Evolutionary conservation across 2,113 vertebrate species (phyloP).

Genomic region (Oreocharis arfaki): DNA sequence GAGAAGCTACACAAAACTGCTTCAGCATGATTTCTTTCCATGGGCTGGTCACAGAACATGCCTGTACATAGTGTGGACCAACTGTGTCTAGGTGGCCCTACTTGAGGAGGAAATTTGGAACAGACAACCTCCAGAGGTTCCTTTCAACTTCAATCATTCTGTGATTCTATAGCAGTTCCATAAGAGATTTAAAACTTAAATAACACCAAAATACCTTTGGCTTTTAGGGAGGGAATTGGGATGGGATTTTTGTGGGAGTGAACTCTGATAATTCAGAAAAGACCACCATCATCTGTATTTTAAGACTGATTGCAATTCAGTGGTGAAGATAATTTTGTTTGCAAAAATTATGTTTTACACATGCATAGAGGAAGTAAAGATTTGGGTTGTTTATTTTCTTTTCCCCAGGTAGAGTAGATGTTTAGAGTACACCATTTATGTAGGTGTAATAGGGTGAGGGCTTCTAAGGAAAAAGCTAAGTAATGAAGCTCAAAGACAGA

Average conservation of each 20-base stretch:
- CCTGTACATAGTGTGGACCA: too few relatives aligned
- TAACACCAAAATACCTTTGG: neutral
- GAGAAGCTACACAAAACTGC: neutral
- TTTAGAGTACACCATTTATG: neutral
- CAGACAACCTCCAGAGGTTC: neutral
- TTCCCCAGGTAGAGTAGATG: neutral
- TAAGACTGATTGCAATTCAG: neutral
- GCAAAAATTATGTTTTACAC: neutral
- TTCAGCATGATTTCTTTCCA: neutral
- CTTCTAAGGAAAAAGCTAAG: neutral
- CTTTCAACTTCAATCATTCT: neutral
- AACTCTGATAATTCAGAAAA: neutral
- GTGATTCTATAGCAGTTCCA: neutral
- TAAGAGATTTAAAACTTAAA: too few relatives aligned
- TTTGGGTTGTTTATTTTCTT: neutral
- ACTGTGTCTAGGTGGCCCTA: too few relatives aligned
- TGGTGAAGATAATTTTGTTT: neutral
- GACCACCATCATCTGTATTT: neutral
- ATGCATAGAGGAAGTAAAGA: neutral
- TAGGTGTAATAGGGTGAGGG: neutral
- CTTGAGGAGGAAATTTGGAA: neutral
- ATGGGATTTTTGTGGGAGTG: accelerated
- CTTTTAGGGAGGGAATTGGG: neutral
- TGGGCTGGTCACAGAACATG: neutral
- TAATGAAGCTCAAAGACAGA: neutral